phyloP scores from a whole-genome alignment of 2,888 invertebrate genomes.

The Cabera pusaria region DNA sequence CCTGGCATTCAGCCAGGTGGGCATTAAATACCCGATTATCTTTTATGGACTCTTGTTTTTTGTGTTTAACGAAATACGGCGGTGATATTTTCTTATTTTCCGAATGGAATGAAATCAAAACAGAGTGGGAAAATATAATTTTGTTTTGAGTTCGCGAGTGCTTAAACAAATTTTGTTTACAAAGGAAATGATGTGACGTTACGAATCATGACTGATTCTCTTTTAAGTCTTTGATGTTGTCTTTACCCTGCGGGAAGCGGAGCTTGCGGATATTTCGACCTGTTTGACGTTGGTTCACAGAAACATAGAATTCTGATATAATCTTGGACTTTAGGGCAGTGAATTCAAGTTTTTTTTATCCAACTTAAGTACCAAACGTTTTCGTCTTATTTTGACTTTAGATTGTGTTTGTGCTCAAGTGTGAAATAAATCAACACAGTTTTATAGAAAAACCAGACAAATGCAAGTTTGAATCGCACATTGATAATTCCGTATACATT shows the following conservation, averaged over 20 bases:
- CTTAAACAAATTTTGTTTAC: constrained; percentile 12
- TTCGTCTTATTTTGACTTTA: too few relatives aligned
- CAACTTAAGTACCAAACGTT: too few relatives aligned
- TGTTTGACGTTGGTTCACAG: too few relatives aligned
- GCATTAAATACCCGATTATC: constrained; percentile 9
- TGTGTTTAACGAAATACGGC: not conserved
- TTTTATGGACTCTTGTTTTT: constrained; percentile 13
- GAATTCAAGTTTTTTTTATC: too few relatives aligned
- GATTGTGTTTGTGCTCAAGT: too few relatives aligned
- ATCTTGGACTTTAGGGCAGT: too few relatives aligned
- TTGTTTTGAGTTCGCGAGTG: constrained; percentile 14
- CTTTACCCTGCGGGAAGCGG: constrained; percentile 11
- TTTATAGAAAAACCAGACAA: too few relatives aligned
- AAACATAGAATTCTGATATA: too few relatives aligned
- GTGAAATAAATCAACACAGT: too few relatives aligned
- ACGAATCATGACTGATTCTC: constrained; percentile 6
- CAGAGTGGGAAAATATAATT: constrained; percentile 13
- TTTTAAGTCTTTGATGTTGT: constrained; percentile 15
- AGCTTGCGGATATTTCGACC: constrained; percentile 9
- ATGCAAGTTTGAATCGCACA: too few relatives aligned
- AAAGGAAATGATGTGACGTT: constrained; percentile 12
- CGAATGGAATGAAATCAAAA: constrained; percentile 18
- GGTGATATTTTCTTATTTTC: constrained; percentile 2
- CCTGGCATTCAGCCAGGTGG: constrained; percentile 11
- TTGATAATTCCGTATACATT: too few relatives aligned